Conservation (phyloP, 2,113 vertebrate genomes). For the Cephalopterus ornatus region DNA sequence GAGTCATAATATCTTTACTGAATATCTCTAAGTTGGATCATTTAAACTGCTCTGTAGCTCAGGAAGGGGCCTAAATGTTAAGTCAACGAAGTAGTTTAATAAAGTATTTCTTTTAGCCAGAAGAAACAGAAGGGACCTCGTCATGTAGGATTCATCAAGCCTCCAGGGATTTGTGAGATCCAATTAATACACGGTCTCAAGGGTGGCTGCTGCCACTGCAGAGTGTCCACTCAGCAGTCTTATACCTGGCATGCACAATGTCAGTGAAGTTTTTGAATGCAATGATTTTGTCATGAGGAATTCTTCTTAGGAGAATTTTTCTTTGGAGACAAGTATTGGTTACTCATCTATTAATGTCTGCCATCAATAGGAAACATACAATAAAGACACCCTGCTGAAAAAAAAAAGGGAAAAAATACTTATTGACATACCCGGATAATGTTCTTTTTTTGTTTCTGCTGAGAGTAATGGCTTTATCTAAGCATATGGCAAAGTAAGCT, state of each 20-base stretch:
- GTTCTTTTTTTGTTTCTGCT: not conserved
- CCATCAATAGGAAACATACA: not conserved
- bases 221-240: not conserved
- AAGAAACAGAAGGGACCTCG: not conserved
- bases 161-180: not conserved
- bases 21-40: not conserved
- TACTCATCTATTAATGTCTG: not conserved
- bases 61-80: not conserved
- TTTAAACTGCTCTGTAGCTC: not conserved
- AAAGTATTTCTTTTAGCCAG: not conserved
- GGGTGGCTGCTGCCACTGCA: not conserved
- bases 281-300: not conserved
- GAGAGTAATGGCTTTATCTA: not conserved
- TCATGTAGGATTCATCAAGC: not conserved
- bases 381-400: not conserved
- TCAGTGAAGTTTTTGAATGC: not conserved
- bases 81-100: rapidly evolving
- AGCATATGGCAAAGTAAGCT: not conserved
- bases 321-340: not conserved
- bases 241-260: not conserved
- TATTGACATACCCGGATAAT: not conserved
- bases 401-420: rapidly evolving
- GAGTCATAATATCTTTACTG: not conserved
- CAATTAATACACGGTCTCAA: not conserved
- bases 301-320: not conserved